Evolutionary conservation across 2,888 invertebrate genomes (phyloP), one percentile per base, ranked within the genome.

Genomic region (Operophtera brumata): DNA sequence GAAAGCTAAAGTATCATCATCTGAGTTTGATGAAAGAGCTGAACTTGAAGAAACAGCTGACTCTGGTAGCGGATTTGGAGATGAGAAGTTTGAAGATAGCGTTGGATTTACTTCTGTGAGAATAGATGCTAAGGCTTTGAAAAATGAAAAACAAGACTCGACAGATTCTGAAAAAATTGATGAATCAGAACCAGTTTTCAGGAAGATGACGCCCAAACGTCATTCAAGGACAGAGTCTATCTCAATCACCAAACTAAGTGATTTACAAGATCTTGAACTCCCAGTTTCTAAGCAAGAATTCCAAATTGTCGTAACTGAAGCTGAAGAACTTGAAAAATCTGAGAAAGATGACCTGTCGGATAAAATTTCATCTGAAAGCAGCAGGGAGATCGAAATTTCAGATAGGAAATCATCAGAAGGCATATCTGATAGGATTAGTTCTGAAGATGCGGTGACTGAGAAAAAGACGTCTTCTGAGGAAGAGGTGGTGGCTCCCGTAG

Each of bases 331-430:
- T 13, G 86, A 86, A 37, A 80, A 66, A 52, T 91, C 90, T 61
- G 90, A 90, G 2, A 88, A 82, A 69, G 90, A 90, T 61, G 91
- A 91, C 64, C 47, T 70, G 0, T 91, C 91, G 0, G 91, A 91
- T 62, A 91, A 87, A 78, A 91, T 91, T 53, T 91, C 91, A 10
- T 91, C 91, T 14, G 91, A 91, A 71, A 87, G 87, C 62, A 91
- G 91, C 56, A 73, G 90, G 40, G 91, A 91, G 71, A 75, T 91
- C 36, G 91, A 91, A 77, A 84, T 91, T 8, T 91, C 91, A 6
- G 91, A 91, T 30, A 72, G 82, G 35, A 91, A 91, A 66, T 90
- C 90, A 37, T 91, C 91, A 1, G 90, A 90, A 66, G 89, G 88
- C n/a, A 78, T 90, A 56, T 91, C 91, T 28, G 91, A 90, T 47